Base-by-base conservation (phyloP, 2,113 vertebrate genomes). In the Fulmarus glacialis region DNA sequence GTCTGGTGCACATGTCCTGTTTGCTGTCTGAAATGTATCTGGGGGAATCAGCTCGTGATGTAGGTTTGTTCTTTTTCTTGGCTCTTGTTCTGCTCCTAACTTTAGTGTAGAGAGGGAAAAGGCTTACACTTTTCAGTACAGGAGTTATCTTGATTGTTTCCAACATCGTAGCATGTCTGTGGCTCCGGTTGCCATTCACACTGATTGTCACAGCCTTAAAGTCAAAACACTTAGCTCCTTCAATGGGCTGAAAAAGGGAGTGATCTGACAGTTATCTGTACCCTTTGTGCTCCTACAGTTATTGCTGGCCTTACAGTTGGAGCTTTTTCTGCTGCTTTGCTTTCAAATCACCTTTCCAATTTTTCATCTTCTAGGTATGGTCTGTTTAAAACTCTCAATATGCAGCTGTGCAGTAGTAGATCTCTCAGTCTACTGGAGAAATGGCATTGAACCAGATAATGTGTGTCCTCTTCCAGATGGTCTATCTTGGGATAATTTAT, bases 41-140 rank as follows among this genome's bases (percentile, higher is more conserved):
- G 56, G 30, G 42, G 38, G 47, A 82, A 81, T 92, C n/a, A 2
- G 77, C 38, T 67, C 2, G 3, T 82, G 42, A 63, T 94, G 72
- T 32, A 42, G 83, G 22, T 15, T 56, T 63, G 27, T 32, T 90
- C 36, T 96, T 93, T 92, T 90, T 82, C 74, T 96, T 95, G 93
- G 91, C 93, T 94, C 64, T 87, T 75, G 59, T 74, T 87, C 52
- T 87, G n/a, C 42, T 89, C 19, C n/a, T 64, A 12, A 75, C 70
- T 59, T 79, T 0, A 8, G 24, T 27, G 12, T 18, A 55, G 56
- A 22, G 59, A n/a, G 50, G 67, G 47, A 64, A 80, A 67, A 75
- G 27, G 47, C 30, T 82, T 50, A 14, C 2, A 5, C 21, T 67
- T 84, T 53, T 73, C 30, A 16, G 30, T 50, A 50, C n/a, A 23